phyloP scores from a whole-genome alignment of 2,113 vertebrate genomes.

The Suncus etruscus region DNA sequence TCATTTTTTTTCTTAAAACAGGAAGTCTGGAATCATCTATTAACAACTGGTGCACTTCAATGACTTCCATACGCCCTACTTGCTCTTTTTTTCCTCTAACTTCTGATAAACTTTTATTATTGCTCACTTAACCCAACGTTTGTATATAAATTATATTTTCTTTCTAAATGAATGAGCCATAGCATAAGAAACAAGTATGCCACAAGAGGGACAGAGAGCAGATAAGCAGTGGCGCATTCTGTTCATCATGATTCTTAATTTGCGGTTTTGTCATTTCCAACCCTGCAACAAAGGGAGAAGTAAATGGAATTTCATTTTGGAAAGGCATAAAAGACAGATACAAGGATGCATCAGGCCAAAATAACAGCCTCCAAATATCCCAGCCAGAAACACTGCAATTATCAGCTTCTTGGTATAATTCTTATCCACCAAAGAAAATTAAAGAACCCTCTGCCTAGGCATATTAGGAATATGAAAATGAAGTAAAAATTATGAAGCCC shows the following conservation, averaged over 20 bases:
- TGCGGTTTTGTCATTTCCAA: constrained; percentile 29
- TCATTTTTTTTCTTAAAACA: constrained; percentile 47
- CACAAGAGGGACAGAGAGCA: not conserved
- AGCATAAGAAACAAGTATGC: constrained; percentile 28
- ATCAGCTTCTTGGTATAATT: constrained; percentile 41
- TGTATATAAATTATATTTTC: constrained; percentile 56
- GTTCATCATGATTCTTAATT: constrained; percentile 64
- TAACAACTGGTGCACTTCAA: constrained; percentile 52
- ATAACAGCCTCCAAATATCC: constrained; percentile 62
- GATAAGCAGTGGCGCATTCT: constrained; percentile 19
- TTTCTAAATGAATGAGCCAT: constrained; percentile 57
- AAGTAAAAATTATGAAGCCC: not conserved
- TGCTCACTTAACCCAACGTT: not conserved
- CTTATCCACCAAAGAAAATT: constrained; percentile 2
- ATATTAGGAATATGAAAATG: not conserved
- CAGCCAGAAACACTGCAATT: constrained; percentile 50
- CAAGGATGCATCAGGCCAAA: constrained; percentile 16
- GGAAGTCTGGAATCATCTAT: constrained; percentile 73
- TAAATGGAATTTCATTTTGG: constrained; percentile 79
- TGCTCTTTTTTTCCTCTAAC: not conserved
- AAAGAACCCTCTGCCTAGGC: constrained; percentile 34
- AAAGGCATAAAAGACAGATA: constrained; percentile 82
- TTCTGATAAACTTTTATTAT: constrained; percentile 68
- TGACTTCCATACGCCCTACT: not conserved
- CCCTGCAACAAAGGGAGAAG: constrained; percentile 46